A percentile compares a stretch with the other conserved stretches of the same genome.
These are phyloP conservation scores for Peromyscus eremicus DNA, from an alignment of 2,797 vertebrate species.

Conservation along the genomic window DNA sequence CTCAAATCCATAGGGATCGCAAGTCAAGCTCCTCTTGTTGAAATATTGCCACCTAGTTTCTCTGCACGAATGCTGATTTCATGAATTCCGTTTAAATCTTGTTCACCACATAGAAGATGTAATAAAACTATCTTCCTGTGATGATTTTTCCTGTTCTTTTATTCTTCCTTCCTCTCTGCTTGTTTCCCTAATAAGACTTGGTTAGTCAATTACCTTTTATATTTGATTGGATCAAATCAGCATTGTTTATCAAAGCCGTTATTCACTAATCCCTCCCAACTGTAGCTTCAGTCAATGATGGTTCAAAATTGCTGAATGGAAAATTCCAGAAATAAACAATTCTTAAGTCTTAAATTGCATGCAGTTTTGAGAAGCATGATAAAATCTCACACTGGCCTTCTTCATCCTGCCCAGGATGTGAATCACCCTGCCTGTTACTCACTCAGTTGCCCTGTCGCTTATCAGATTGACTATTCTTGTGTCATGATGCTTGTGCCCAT, in stretches of 20 bases:
- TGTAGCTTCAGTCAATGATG: background rate
- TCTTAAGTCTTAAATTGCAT: background rate
- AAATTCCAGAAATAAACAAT: slow-evolving; percentile 45
- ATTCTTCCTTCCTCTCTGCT: background rate
- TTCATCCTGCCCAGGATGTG: background rate
- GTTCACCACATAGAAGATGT: background rate
- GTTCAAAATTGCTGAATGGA: background rate
- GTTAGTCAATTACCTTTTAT: background rate
- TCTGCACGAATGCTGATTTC: background rate
- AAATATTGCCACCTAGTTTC: background rate
- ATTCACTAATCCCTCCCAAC: background rate
- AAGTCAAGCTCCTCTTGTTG: background rate
- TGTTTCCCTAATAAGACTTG: background rate
- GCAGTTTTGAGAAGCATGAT: background rate
- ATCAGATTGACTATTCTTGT: background rate
- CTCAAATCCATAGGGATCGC: background rate
- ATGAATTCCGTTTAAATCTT: slow-evolving; percentile 17
- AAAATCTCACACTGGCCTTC: background rate
- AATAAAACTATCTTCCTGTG: background rate
- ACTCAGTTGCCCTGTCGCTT: background rate
- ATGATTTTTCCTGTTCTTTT: background rate
- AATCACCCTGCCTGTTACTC: background rate
- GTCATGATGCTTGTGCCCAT: background rate
- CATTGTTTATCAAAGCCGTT: slow-evolving; percentile 46
- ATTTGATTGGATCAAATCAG: background rate